Base-by-base conservation (phyloP, 2,888 invertebrate species). In the Dascillus cervinus region DNA sequence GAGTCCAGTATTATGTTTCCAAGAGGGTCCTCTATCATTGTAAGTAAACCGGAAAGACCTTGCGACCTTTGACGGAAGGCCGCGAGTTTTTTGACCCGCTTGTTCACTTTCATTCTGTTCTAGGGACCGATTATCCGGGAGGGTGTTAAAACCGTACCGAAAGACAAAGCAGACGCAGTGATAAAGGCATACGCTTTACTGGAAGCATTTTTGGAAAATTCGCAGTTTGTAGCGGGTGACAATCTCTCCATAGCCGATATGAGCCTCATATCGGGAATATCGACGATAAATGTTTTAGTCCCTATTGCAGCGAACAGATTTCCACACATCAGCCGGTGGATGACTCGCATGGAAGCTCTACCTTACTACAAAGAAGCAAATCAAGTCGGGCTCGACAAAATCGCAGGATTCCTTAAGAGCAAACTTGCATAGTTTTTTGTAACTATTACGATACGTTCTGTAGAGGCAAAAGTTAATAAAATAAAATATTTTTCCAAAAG, bases 221-320 rank as follows among this genome's bases (percentile, higher is more conserved):
- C n/a, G 3, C 3, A 6, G 3, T 27, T 17, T 17, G 15, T 72
- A 23, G 71, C 72, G 11, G 69, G 67, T 1, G 60, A 71, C 23
- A 49, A 58, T 10, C 48, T 71, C 25, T 73, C 74, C 3, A 58
- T 75, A 25, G 74, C 73, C 5, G 75, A 75, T 46, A 54, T 72
- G 23, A 59, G 64, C 8, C 54, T 67, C 13, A 59, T 64, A 5
- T 52, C 67, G 4, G 54, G 56, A 1, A 40, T 62, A 2, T 50
- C 60, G 1, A 49, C 55, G 3, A 29, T 62, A 4, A 41, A 49
- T 8, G 44, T 54, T 19, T 28, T 65, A n/a, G 32, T 57, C 2
- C 56, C 62, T 10, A 29, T 65, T 3, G 55, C 64, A 27, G 42
- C 30, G 8, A 43, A 46, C 3, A 58, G 51, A 53, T 54, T 47